phyloP scores from a whole-genome alignment of 2,797 vertebrate species.

The Myripristis murdjan region DNA sequence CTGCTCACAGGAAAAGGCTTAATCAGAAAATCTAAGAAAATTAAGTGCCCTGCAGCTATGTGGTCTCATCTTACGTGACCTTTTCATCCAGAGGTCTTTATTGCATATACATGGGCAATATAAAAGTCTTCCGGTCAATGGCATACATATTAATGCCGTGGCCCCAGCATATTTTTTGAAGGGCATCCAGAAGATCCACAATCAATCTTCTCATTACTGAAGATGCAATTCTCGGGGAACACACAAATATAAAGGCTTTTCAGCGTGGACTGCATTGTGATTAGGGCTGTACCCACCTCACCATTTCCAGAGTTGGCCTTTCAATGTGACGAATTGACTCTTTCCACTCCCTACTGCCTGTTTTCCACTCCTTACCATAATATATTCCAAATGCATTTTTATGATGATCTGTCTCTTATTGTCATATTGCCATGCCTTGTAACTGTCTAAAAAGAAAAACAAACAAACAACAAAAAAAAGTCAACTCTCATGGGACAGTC shows the following conservation, averaged over 20 bases:
- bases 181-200: slow-evolving; percentile 40
- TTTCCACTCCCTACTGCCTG: too few relatives aligned
- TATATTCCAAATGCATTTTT: too few relatives aligned
- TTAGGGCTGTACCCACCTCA: too few relatives aligned
- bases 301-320: too few relatives aligned
- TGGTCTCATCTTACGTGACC: slow-evolving; percentile 64
- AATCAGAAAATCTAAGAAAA: slow-evolving; percentile 18
- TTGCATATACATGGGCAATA: slow-evolving; percentile 75
- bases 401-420: too few relatives aligned
- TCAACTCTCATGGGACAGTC: too few relatives aligned
- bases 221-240: slow-evolving; percentile 5
- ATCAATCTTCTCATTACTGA: slow-evolving; percentile 25
- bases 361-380: too few relatives aligned
- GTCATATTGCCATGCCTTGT: too few relatives aligned
- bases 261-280: slow-evolving; percentile 7
- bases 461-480: too few relatives aligned
- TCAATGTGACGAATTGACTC: too few relatives aligned
- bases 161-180: slow-evolving; percentile 57
- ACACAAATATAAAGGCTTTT: slow-evolving; percentile 12
- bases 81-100: slow-evolving; percentile 63
- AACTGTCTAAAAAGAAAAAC: too few relatives aligned
- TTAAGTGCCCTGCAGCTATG: slow-evolving; percentile 62
- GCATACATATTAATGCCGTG: slow-evolving; percentile 70
- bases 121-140: slow-evolving; percentile 56
- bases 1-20: background rate